Conservation (phyloP, 1,140 invertebrate genomes). For the Delia radicum region DNA sequence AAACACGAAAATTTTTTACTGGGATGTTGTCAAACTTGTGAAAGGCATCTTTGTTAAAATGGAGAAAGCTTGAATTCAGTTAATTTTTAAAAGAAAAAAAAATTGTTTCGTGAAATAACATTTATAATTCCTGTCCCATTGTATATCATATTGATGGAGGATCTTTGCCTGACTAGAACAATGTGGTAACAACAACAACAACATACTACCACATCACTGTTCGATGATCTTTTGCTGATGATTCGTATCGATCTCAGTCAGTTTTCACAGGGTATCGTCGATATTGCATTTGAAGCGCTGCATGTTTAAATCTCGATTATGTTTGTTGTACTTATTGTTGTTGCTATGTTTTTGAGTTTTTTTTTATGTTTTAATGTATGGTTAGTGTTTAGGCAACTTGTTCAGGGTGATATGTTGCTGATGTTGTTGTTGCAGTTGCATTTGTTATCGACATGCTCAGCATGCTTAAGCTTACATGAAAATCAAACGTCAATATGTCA, state of each 20-base stretch:
- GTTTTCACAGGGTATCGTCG: background rate
- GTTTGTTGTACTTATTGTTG: slow-evolving; percentile 1
- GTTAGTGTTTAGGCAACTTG: slow-evolving; percentile 14
- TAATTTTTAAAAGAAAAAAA: no score
- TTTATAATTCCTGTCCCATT: no score
- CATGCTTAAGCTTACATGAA: slow-evolving; percentile 43
- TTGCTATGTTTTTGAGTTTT: background rate
- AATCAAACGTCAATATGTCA: slow-evolving; percentile 44
- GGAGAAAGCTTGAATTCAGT: no score
- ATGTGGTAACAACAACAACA: background rate
- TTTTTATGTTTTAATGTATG: background rate
- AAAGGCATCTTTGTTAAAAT: no score
- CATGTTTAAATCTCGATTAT: slow-evolving; percentile 15
- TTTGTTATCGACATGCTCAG: slow-evolving; percentile 53
- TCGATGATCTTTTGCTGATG: slow-evolving; percentile 19
- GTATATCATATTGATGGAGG: background rate
- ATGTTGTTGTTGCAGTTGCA: slow-evolving; percentile 27
- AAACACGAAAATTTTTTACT: no score
- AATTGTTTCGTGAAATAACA: no score
- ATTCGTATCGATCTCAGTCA: slow-evolving; percentile 18
- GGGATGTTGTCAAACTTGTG: no score
- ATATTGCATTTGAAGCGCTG: slow-evolving; percentile 11
- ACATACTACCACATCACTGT: slow-evolving; percentile 3
- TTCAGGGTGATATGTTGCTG: slow-evolving; percentile 19
- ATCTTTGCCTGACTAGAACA: background rate